A percentile compares a stretch with the other conserved stretches of the same genome.
These are phyloP conservation scores for Bugulina stolonifera DNA, from an alignment of 2,888 invertebrate species.

Conservation along the genomic window DNA sequence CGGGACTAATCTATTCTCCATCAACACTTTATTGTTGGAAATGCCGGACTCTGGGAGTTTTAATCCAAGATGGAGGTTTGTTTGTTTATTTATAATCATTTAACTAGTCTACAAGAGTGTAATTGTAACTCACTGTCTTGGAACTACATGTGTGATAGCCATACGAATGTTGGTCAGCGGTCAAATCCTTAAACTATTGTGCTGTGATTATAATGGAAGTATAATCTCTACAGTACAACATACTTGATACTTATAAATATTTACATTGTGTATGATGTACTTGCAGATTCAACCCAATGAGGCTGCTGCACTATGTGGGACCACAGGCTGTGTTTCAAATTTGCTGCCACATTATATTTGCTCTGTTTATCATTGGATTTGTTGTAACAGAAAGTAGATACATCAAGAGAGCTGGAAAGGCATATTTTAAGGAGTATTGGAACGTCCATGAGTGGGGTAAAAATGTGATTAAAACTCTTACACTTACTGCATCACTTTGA, in stretches of 20 bases:
- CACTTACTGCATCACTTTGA: too few species aligned
- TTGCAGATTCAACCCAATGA: conserved; percentile 2
- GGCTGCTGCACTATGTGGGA: conserved; percentile 12
- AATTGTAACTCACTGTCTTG: too few species aligned
- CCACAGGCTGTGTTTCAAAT: background rate
- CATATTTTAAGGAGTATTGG: conserved; percentile 45
- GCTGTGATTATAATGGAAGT: too few species aligned
- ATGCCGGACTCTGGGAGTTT: conserved; percentile 43
- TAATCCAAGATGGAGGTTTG: conserved; percentile 11
- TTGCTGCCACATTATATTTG: conserved; percentile 29
- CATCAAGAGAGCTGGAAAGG: conserved; percentile 28
- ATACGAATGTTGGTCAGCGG: too few species aligned
- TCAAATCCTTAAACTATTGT: too few species aligned
- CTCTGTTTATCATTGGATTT: conserved; percentile 31
- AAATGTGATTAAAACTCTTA: too few species aligned
- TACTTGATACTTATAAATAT: too few species aligned
- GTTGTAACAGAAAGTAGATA: conserved; percentile 29
- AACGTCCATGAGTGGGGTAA: conserved; percentile 39
- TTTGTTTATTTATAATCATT: too few species aligned
- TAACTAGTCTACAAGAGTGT: too few species aligned
- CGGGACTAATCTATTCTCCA: conserved; percentile 47
- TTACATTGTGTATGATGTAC: too few species aligned
- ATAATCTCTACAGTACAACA: too few species aligned
- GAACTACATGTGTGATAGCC: too few species aligned
- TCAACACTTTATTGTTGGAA: conserved; percentile 47